A percentile compares a stretch with the other conserved stretches of the same genome.
phyloP scores from a whole-genome alignment of 2,113 vertebrate genomes.

The Hyperopisus bebe region DNA sequence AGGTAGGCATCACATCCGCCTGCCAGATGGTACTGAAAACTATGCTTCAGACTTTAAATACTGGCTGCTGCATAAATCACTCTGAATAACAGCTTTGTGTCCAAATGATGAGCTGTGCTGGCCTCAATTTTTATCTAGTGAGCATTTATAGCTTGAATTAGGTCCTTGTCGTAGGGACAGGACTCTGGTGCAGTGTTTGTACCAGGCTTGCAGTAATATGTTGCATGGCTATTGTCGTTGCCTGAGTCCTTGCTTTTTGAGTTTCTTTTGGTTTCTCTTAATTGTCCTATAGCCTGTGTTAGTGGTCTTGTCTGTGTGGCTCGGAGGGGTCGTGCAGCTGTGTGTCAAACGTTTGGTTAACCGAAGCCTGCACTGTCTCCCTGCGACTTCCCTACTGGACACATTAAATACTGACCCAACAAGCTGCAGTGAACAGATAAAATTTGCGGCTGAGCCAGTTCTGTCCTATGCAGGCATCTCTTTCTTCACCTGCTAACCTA shows the following conservation, averaged over 20 bases:
- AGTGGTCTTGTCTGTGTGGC: not conserved
- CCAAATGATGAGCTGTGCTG: not conserved
- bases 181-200: not conserved
- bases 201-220: not conserved
- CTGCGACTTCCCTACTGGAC: not conserved
- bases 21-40: not conserved
- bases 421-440: not conserved
- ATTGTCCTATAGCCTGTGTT: not conserved
- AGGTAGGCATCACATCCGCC: not conserved
- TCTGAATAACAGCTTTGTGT: not conserved
- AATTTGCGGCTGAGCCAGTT: not conserved
- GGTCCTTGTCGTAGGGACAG: not conserved
- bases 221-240: not conserved
- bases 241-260: not conserved
- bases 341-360: not conserved
- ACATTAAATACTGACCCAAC: not conserved
- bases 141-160: not conserved
- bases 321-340: not conserved
- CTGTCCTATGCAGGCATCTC: not conserved
- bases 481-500: not conserved
- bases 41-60: constrained; percentile 10
- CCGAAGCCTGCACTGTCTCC: not conserved
- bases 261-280: not conserved
- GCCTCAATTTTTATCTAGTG: not conserved
- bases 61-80: not conserved